Evolutionary conservation across 2,888 invertebrate species (phyloP), one percentile per base, ranked within the genome.

Genomic region (Gerris lacustris): DNA sequence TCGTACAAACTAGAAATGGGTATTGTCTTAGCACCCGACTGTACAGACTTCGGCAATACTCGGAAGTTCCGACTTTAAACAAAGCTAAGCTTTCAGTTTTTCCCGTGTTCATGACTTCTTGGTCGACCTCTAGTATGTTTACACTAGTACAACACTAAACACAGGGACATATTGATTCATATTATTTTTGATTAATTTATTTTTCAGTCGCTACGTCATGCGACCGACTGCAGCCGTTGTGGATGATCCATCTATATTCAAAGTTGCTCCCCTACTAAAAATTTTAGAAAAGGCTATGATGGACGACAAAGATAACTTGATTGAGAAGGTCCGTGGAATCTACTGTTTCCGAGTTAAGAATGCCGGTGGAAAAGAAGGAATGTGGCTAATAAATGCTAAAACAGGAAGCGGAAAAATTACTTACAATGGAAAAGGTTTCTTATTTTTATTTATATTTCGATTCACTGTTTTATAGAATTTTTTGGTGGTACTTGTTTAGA

Each of bases 321-420:
- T 94, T 75, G 92, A 93, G 74, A 91, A 89, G 78, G 90, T 92
- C 11, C 86, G 94, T 73, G 95, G 93, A 0, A 85, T 93, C 74
- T 97, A 93, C 80, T 92, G 93, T 6, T 94, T 98, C 80, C 91
- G 89, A 80, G 91, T 97, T 15, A 90, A 85, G 76, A 90, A 91
- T 77, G 86, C 88, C 0, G 86, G 85, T 71, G 94, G 94, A 0
- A 86, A 87, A 44, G 89, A 89, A 76, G 95, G 91, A 0, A 89
- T 86, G 78, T 97, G 97, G 96, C 86, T 96, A 5, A 91, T 98
- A 44, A 92, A 98, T 81, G 91, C 92, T 9, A 95, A 93, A 80
- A 88, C 87, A 73, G 95, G 95, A 72, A 92, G 88, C 78, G 96
- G 96, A n/a, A 88, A 85, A 75, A 87, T 96, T 6, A 86, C 87